A percentile compares a stretch with the other conserved stretches of the same genome.
Evolutionary conservation across 2,113 vertebrate genomes (phyloP).

Genomic region (Thryonomys swinderianus): DNA sequence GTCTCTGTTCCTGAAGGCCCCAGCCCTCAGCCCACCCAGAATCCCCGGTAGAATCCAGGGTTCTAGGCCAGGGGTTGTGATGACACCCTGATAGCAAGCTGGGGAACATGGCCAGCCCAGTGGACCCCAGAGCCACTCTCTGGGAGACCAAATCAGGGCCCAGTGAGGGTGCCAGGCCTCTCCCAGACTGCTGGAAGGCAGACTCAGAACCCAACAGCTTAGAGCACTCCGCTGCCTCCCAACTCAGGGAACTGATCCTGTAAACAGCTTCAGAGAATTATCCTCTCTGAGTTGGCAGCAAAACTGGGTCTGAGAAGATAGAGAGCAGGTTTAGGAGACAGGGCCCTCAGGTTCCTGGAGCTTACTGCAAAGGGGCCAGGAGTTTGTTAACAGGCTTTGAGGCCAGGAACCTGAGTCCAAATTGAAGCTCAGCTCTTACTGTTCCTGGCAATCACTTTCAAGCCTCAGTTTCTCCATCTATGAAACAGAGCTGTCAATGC

Average conservation of each 20-base stretch:
- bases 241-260: neutral
- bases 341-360: neutral
- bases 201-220: neutral
- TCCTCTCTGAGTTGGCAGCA: neutral
- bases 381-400: neutral
- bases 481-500: neutral
- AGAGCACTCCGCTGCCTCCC: accelerated
- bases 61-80: neutral
- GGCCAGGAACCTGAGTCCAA: neutral
- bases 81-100: neutral
- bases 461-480: neutral
- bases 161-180: neutral
- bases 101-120: too few species aligned
- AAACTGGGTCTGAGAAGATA: neutral
- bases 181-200: accelerated
- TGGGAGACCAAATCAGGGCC: neutral
- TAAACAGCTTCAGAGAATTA: neutral
- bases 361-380: accelerated
- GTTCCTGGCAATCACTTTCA: neutral
- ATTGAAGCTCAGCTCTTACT: neutral
- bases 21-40: neutral
- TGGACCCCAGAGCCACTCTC: neutral
- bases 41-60: too few species aligned
- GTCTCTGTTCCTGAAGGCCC: neutral
- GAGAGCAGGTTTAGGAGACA: neutral